Percentiles rank a stretch among this genome's conserved stretches.
Evolutionary conservation across 2,797 vertebrate genomes (phyloP).

Genomic region (Aldrovandia affinis): DNA sequence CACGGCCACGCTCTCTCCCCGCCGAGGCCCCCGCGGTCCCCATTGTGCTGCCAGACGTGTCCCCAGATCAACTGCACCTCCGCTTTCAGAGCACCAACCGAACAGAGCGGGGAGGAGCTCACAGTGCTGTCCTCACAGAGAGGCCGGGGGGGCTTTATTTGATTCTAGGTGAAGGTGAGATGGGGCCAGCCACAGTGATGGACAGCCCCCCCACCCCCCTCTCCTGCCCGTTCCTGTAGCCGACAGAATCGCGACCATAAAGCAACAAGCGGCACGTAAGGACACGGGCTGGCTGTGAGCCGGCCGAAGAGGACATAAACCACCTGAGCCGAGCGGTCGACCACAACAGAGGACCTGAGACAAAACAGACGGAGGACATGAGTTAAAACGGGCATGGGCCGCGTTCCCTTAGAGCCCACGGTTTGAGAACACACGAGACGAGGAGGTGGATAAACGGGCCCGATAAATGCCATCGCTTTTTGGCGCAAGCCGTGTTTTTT

Average conservation of each 20-base stretch:
- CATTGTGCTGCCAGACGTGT: conserved; percentile 1
- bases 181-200: no score
- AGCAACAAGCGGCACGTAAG: not conserved
- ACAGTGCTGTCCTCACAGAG: no score
- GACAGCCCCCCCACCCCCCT: not conserved
- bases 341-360: not conserved
- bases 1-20: not conserved
- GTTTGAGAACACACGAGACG: conserved; percentile 5
- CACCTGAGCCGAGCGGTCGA: not conserved
- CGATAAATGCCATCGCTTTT: not conserved
- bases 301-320: not conserved
- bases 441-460: not conserved
- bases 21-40: not conserved
- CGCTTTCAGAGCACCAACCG: not conserved
- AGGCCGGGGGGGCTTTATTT: not conserved
- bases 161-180: no score
- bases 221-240: not conserved
- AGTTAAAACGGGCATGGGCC: not conserved
- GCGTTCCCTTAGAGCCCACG: not conserved
- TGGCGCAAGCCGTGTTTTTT: not conserved
- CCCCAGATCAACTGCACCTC: not conserved
- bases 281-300: not conserved
- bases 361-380: not conserved
- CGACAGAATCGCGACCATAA: not conserved
- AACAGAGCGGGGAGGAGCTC: no score